Conservation (phyloP, 1,140 invertebrate genomes). For the Odontomachus brunneus region DNA sequence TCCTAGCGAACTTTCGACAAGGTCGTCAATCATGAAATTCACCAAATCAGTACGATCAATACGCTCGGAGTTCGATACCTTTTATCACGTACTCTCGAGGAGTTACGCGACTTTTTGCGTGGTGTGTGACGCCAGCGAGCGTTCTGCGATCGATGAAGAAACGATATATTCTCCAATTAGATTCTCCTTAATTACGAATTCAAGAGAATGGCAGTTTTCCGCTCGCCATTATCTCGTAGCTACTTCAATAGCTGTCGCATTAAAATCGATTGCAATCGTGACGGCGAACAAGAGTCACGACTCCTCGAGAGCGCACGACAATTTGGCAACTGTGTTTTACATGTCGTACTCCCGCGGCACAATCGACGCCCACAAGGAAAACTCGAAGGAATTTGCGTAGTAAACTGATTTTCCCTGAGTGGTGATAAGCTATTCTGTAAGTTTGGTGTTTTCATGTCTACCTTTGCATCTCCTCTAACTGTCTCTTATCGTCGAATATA, state of each 20-base stretch:
- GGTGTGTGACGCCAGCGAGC: too few relatives aligned
- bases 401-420: slow-evolving; percentile 81
- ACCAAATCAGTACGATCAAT: slow-evolving; percentile 32
- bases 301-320: slow-evolving; percentile 35
- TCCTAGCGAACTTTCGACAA: slow-evolving; percentile 57
- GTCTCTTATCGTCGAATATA: slow-evolving; percentile 48
- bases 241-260: background rate
- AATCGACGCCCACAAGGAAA: slow-evolving; percentile 62
- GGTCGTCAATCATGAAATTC: slow-evolving; percentile 46
- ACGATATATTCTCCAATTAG: too few relatives aligned
- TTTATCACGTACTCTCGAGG: slow-evolving; percentile 32
- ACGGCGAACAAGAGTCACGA: background rate
- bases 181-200: too few relatives aligned
- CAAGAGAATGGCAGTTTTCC: too few relatives aligned
- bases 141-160: too few relatives aligned
- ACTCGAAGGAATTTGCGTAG: slow-evolving; percentile 68
- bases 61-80: background rate
- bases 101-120: too few relatives aligned
- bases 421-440: slow-evolving; percentile 74
- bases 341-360: slow-evolving; percentile 13
- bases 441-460: slow-evolving; percentile 69
- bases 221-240: too few relatives aligned
- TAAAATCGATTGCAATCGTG: background rate
- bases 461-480: slow-evolving; percentile 27
- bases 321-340: slow-evolving; percentile 18